A percentile compares a stretch with the other conserved stretches of the same genome.
Conservation (phyloP, 64 coral and sea anemone species). For the Stylophora pistillata region DNA sequence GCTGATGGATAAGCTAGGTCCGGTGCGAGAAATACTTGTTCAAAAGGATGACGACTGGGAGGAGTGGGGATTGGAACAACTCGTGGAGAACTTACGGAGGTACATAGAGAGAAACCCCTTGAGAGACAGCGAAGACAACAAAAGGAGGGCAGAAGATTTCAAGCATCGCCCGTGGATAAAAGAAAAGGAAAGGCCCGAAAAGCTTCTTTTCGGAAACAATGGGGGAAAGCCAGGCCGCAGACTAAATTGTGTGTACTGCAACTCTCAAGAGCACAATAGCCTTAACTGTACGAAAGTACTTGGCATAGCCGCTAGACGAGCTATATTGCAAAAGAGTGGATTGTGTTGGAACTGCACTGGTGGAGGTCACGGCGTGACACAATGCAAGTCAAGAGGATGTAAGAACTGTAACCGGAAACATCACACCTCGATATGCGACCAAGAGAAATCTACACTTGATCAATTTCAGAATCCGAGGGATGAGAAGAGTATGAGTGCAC, state of each 20-base stretch:
- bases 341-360: slow-evolving; percentile 53
- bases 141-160: neutral
- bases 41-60: slow-evolving; percentile 66
- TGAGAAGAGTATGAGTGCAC: slow-evolving; percentile 9
- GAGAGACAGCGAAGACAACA: neutral
- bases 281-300: slow-evolving; percentile 57
- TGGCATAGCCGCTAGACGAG: slow-evolving; percentile 49
- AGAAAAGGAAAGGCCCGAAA: neutral
- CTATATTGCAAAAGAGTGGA: slow-evolving; percentile 9
- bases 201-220: neutral
- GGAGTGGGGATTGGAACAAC: slow-evolving; percentile 34
- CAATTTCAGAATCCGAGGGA: no score
- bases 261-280: neutral
- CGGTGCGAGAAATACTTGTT: slow-evolving; percentile 25
- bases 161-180: neutral
- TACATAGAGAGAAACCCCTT: slow-evolving; percentile 62
- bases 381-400: slow-evolving; percentile 63
- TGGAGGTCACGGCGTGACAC: neutral
- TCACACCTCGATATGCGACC: slow-evolving; percentile 48
- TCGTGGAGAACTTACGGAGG: slow-evolving; percentile 50
- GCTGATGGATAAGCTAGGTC: slow-evolving; percentile 68
- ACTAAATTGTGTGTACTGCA: slow-evolving; percentile 68
- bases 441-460: no score
- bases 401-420: slow-evolving; percentile 43
- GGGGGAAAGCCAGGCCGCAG: neutral